Percentiles rank a stretch among this genome's conserved stretches.
phyloP scores from a whole-genome alignment of 2,888 invertebrate species.

The Lissocephala sabroskyi region DNA sequence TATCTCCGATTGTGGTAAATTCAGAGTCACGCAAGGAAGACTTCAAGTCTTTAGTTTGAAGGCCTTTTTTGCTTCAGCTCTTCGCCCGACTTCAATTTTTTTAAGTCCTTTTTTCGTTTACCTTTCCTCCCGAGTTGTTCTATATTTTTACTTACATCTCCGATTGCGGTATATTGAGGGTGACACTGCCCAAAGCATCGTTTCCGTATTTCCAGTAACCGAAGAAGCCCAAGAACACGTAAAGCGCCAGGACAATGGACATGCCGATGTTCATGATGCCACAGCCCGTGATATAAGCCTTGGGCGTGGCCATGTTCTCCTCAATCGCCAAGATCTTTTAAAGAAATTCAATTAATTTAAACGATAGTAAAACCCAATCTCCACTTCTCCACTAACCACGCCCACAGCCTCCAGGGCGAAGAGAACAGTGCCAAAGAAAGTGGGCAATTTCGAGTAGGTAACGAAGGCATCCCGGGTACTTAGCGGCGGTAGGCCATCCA shows the following conservation, averaged over 20 bases:
- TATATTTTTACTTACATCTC: slow-evolving; percentile 76
- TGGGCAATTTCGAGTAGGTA: slow-evolving; percentile 77
- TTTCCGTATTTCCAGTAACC: slow-evolving; percentile 94
- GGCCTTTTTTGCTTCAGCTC: no score
- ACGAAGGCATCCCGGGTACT: slow-evolving; percentile 72
- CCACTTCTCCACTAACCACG: slow-evolving; percentile 77
- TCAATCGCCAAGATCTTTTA: slow-evolving; percentile 97
- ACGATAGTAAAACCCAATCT: neutral
- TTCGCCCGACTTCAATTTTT: no score
- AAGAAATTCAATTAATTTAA: slow-evolving; percentile 1
- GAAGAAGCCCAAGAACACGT: slow-evolving; percentile 91
- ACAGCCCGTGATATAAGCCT: slow-evolving; percentile 89
- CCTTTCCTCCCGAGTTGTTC: no score
- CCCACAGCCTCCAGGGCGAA: slow-evolving; percentile 91
- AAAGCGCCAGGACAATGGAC: slow-evolving; percentile 87
- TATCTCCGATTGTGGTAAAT: no score
- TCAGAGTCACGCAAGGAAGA: no score
- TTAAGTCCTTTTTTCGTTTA: no score
- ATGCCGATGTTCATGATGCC: slow-evolving; percentile 94
- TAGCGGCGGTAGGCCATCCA: slow-evolving; percentile 77
- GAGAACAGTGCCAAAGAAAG: slow-evolving; percentile 94
- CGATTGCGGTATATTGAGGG: slow-evolving; percentile 85
- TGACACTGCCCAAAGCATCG: slow-evolving; percentile 84
- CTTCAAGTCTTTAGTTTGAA: no score
- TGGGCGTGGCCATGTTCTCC: slow-evolving; percentile 94